phyloP scores from a whole-genome alignment of 2,113 vertebrate genomes.

The Platysternon megacephalum region DNA sequence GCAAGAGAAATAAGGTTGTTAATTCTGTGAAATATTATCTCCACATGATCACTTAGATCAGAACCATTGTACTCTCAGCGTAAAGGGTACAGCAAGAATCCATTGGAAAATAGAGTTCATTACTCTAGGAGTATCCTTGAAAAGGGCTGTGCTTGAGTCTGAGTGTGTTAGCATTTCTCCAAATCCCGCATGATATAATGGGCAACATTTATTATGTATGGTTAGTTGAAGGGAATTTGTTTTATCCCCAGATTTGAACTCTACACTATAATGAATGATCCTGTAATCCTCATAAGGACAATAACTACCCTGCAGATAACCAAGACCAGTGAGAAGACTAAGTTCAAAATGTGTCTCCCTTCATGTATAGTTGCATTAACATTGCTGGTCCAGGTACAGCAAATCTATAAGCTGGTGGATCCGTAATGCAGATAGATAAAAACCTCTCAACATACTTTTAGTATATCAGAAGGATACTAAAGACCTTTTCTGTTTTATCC shows the following conservation, averaged over 20 bases:
- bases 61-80: not conserved
- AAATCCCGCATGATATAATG: not conserved
- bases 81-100: not conserved
- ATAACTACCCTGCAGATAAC: not conserved
- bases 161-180: not conserved
- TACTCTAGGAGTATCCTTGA: not conserved
- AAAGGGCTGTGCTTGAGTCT: not conserved
- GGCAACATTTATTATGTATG: not conserved
- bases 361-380: not conserved
- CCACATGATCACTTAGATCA: not conserved
- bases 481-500: not conserved
- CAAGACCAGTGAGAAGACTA: not conserved
- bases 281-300: not conserved
- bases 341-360: not conserved
- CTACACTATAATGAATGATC: not conserved
- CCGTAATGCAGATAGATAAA: not conserved
- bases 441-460: not conserved
- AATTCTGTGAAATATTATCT: not conserved
- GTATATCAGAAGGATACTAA: not conserved
- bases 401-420: not conserved
- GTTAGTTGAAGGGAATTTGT: not conserved
- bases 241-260: not conserved
- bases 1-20: not conserved
- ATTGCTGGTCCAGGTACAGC: not conserved
- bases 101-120: not conserved